A percentile compares a stretch with the other conserved stretches of the same genome.
These are phyloP conservation scores for Helleia helle DNA, from an alignment of 2,888 invertebrate species.

Conservation along the genomic window DNA sequence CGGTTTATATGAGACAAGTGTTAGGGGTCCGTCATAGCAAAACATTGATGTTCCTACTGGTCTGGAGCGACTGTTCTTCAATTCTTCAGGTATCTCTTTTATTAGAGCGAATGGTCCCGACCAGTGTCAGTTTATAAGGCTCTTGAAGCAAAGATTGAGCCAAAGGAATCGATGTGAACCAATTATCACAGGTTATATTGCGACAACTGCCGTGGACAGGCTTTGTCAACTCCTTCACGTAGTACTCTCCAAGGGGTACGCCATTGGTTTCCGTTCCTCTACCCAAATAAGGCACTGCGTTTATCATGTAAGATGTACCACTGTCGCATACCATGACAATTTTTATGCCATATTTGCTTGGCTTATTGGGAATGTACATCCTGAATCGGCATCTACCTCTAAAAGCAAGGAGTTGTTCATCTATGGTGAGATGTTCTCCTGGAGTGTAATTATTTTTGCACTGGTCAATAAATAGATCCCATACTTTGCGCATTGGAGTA, in stretches of 20 bases:
- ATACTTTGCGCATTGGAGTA: slow-evolving; percentile 11
- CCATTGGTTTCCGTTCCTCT: slow-evolving; percentile 16
- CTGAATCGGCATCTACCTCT: slow-evolving; percentile 13
- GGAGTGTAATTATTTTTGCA: slow-evolving; percentile 11
- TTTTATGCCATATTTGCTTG: slow-evolving; percentile 11
- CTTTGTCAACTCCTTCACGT: slow-evolving; percentile 1
- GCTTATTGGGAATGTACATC: slow-evolving; percentile 8
- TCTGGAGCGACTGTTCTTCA: slow-evolving; percentile 14
- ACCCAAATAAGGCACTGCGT: slow-evolving; percentile 27
- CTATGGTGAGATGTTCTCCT: background rate
- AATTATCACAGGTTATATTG: slow-evolving; percentile 5
- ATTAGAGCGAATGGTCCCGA: slow-evolving; percentile 29
- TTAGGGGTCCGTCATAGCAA: slow-evolving; percentile 15
- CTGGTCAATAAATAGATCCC: slow-evolving; percentile 13
- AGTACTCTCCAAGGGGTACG: background rate
- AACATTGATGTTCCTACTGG: slow-evolving; percentile 16
- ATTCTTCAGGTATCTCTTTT: slow-evolving; percentile 21
- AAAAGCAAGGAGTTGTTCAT: slow-evolving; percentile 12
- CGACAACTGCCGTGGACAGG: slow-evolving; percentile 6
- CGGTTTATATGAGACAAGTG: slow-evolving; percentile 16
- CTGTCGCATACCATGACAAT: slow-evolving; percentile 15
- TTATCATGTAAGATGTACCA: slow-evolving; percentile 14
- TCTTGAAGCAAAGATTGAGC: slow-evolving; percentile 24
- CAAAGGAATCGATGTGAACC: slow-evolving; percentile 9
- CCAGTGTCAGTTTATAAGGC: slow-evolving; percentile 29